Conservation (phyloP, 2,113 vertebrate species). For the Paramisgurnus dabryanus region DNA sequence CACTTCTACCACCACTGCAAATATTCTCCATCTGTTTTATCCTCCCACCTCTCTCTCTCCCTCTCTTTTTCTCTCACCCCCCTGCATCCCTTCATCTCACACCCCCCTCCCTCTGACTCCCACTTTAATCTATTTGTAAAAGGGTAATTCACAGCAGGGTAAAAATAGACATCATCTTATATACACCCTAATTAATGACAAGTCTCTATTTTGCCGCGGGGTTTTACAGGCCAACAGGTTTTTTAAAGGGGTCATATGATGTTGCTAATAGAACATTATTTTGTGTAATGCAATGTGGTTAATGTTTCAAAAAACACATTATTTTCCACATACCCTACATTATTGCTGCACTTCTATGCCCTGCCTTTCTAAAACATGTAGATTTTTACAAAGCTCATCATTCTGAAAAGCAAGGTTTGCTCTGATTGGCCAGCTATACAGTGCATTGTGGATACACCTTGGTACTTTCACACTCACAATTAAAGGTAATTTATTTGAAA, state of each 20-base stretch:
- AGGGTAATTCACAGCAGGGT: constrained; percentile 41
- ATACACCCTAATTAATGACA: constrained; percentile 27
- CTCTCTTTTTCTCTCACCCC: constrained; percentile 1
- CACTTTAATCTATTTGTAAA: constrained; percentile 44
- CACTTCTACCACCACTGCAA: constrained; percentile 71
- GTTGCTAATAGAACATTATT: not conserved
- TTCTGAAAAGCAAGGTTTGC: too few species aligned
- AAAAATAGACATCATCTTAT: constrained; percentile 40
- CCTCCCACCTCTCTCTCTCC: constrained; percentile 35
- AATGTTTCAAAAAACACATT: too few species aligned
- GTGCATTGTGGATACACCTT: too few species aligned
- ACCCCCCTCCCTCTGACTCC: constrained; percentile 14
- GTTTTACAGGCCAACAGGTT: constrained; percentile 41
- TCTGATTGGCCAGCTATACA: too few species aligned
- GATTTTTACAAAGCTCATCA: too few species aligned
- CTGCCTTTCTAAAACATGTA: too few species aligned
- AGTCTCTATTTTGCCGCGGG: constrained; percentile 20
- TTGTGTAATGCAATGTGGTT: constrained; percentile 32
- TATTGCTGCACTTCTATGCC: too few species aligned
- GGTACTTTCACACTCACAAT: too few species aligned
- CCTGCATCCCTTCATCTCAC: constrained; percentile 33
- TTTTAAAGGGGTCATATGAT: constrained; percentile 4
- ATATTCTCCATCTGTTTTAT: constrained; percentile 54
- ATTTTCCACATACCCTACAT: too few species aligned
- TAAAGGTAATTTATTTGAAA: too few species aligned